Evolutionary conservation across 2,888 invertebrate genomes (phyloP), one percentile per base, ranked within the genome.

Genomic region (Tinea semifulvella): DNA sequence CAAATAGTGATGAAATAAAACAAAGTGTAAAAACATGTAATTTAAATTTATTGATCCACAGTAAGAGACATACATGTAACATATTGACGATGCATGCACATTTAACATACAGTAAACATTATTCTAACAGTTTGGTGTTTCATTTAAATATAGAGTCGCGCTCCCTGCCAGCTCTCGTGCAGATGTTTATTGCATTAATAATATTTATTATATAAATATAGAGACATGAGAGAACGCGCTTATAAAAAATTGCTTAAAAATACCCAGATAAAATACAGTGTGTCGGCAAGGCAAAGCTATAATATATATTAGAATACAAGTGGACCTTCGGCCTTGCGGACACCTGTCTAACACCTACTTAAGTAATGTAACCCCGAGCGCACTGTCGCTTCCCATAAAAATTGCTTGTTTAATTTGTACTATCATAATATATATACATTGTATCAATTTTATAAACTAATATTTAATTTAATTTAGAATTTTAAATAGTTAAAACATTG

Each of bases 381-480:
- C 14, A 13, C 2, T 13, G 31, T 14, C 31, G 13, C 31, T 6
- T 2, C 14, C n/a, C 7, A 31, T 31, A 31, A 31, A 31, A n/a
- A 31, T 31, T 31, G 31, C 31, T 31, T 31, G 3, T 13, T 31
- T 31, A 31, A 31, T 31, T 31, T 31, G 31, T 31, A 31, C 31
- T 31, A 31, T 31, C 11, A 31, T 13, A 31, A 13, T 26, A 26
- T 4, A 2, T 4, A 26, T 31, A 31, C 14, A 13, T 31, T 14
- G 4, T 14, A 14, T 8, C 11, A 31, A 31, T 14, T 31, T 31
- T 31, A 31, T 14, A 31, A 31, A 31, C 31, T 31, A 31, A 31
- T 31, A 31, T 31, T 31, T 14, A 31, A 31, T 31, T 31, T 31
- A 31, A 31, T 31, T 31, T 31, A 31, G 31, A 31, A 31, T 31